Conservation (phyloP, 2,113 vertebrate species). For the Athene noctua region DNA sequence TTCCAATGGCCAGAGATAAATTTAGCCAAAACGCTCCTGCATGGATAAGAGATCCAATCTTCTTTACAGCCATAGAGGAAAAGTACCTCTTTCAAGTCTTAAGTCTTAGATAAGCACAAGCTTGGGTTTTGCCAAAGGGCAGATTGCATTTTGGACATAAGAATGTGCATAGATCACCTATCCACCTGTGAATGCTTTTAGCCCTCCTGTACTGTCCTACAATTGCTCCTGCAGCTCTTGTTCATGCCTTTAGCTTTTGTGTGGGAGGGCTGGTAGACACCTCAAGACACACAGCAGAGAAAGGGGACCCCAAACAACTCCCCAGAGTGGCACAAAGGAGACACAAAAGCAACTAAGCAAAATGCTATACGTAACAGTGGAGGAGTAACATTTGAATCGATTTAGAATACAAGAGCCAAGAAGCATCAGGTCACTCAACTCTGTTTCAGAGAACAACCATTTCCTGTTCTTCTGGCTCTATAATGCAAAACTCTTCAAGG, state of each 20-base stretch:
- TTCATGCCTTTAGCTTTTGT: neutral
- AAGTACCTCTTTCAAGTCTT: neutral
- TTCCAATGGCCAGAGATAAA: neutral
- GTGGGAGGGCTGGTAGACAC: neutral
- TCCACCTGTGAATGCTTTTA: neutral
- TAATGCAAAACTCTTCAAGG: neutral
- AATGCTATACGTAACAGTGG: neutral
- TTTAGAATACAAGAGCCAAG: neutral
- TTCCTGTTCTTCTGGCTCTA: neutral
- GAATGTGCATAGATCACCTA: neutral
- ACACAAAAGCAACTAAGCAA: neutral
- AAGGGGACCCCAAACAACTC: neutral
- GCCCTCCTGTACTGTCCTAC: neutral
- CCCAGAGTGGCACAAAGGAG: neutral
- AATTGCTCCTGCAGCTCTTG: neutral
- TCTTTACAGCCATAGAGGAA: neutral
- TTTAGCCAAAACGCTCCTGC: neutral
- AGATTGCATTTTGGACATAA: neutral
- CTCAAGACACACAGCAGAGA: neutral
- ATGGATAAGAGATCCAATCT: conserved; percentile 11
- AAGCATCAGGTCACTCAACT: neutral
- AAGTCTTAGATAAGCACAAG: neutral
- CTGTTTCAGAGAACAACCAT: neutral
- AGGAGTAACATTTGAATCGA: accelerated
- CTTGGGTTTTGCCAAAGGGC: neutral